phyloP scores from a whole-genome alignment of 2,113 vertebrate genomes.

The Leiothrix lutea region DNA sequence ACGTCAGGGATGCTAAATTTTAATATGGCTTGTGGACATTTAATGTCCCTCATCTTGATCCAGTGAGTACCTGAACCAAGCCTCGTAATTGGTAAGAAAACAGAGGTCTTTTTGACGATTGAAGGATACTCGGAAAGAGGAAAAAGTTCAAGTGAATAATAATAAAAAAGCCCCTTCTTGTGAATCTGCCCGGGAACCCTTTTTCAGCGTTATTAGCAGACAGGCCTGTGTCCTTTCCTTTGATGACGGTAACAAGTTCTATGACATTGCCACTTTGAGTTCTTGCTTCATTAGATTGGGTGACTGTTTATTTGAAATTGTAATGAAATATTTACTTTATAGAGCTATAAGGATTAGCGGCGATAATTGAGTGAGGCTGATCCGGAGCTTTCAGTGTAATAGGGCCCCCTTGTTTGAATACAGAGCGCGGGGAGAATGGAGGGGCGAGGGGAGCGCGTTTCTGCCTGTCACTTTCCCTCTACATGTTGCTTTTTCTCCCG shows the following conservation, averaged over 20 bases:
- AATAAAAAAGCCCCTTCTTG: neutral
- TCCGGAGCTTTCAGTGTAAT: conserved; percentile 82
- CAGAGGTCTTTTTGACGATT: neutral
- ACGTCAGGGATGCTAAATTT: neutral
- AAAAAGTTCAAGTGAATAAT: conserved; percentile 17
- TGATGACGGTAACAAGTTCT: conserved; percentile 80
- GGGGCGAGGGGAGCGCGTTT: conserved; percentile 87
- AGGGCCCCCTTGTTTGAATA: conserved; percentile 96
- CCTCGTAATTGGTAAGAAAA: neutral
- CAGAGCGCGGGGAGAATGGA: conserved; percentile 89
- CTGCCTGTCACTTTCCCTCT: conserved; percentile 97
- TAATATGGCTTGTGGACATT: neutral
- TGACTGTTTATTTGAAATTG: conserved; percentile 99
- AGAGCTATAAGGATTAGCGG: conserved; percentile 97
- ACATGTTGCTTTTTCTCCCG: conserved; percentile 98
- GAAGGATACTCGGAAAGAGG: conserved; percentile 44
- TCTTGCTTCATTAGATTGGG: conserved; percentile 94
- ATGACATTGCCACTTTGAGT: conserved; percentile 85
- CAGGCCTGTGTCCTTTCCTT: conserved; percentile 77
- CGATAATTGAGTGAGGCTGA: conserved; percentile 98
- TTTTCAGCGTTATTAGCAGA: conserved; percentile 63
- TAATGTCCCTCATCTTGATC: neutral
- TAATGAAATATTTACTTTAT: conserved; percentile 99
- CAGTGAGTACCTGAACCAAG: neutral
- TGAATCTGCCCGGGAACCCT: conserved; percentile 54